Evolutionary conservation across 2,797 vertebrate genomes (phyloP).

Genomic region (Urophycis tenuis): DNA sequence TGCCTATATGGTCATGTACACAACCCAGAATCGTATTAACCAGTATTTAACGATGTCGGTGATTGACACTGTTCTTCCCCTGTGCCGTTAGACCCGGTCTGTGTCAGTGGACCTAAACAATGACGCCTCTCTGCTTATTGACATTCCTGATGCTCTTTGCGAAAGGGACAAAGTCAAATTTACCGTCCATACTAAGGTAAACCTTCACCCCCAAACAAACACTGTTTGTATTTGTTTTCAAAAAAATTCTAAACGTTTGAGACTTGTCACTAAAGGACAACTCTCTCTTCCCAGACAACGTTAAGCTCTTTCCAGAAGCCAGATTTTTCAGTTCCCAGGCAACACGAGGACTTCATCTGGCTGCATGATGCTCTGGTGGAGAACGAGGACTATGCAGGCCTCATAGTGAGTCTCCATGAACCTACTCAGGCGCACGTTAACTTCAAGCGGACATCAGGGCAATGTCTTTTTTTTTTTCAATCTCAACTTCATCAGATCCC

Average conservation of each 20-base stretch:
- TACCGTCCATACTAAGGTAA: conserved; percentile 96
- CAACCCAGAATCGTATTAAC: neutral
- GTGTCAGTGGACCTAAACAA: conserved; percentile 92
- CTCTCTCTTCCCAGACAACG: conserved; percentile 74
- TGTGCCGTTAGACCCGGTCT: conserved; percentile 76
- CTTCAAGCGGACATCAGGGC: neutral
- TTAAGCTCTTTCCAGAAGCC: conserved; percentile 86
- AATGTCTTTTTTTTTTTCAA: conserved; percentile 2
- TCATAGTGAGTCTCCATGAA: conserved; percentile 79
- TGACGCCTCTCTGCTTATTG: conserved; percentile 88
- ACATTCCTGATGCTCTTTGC: conserved; percentile 95
- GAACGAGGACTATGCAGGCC: conserved; percentile 91
- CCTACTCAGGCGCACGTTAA: neutral
- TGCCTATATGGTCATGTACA: neutral
- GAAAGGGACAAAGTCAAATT: conserved; percentile 98
- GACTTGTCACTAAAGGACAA: neutral
- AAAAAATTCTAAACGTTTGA: neutral
- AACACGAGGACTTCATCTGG: conserved; percentile 98
- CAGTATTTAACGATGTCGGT: neutral
- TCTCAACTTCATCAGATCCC: conserved; percentile 75
- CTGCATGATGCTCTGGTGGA: conserved; percentile 89
- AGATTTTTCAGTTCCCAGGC: conserved; percentile 90
- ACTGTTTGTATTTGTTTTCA: neutral
- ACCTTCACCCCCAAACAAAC: neutral
- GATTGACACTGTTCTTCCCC: conserved; percentile 21